These are phyloP conservation scores for Apis florea DNA, from an alignment of 1,140 invertebrate genomes.

Conservation along the genomic window DNA sequence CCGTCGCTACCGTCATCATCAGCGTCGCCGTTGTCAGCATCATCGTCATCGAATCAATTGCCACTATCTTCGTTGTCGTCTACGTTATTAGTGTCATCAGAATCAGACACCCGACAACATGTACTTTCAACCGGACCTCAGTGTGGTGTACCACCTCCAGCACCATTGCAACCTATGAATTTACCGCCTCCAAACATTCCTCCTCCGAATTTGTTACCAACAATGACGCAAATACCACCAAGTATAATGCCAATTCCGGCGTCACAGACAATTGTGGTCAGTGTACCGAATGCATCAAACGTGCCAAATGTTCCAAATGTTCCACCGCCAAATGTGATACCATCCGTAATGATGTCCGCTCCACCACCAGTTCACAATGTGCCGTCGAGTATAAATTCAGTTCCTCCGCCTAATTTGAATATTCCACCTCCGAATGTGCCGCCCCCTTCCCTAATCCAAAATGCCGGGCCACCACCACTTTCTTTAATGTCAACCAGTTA, in stretches of 20 bases:
- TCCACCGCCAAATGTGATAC: conserved; percentile 76
- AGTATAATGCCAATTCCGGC: conserved; percentile 73
- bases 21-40: background rate
- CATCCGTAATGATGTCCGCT: conserved; percentile 77
- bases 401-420: conserved; percentile 75
- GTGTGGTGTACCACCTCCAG: conserved; percentile 76
- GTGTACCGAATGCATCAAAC: conserved; percentile 67
- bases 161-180: conserved; percentile 79
- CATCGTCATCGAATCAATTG: background rate
- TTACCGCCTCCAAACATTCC: conserved; percentile 79
- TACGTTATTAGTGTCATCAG: background rate
- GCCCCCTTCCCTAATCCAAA: conserved; percentile 72
- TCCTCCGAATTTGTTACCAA: conserved; percentile 72
- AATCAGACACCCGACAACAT: conserved; percentile 65
- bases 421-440: conserved; percentile 74
- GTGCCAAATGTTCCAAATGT: conserved; percentile 73
- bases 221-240: conserved; percentile 76
- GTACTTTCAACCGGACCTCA: conserved; percentile 74
- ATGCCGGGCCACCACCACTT: conserved; percentile 63
- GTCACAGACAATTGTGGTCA: conserved; percentile 78
- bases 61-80: background rate
- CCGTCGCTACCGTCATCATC: background rate
- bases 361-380: conserved; percentile 73
- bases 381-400: conserved; percentile 70
- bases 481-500: conserved; percentile 69